phyloP scores from a whole-genome alignment of 2,113 vertebrate species.

The Anolis sagrei region DNA sequence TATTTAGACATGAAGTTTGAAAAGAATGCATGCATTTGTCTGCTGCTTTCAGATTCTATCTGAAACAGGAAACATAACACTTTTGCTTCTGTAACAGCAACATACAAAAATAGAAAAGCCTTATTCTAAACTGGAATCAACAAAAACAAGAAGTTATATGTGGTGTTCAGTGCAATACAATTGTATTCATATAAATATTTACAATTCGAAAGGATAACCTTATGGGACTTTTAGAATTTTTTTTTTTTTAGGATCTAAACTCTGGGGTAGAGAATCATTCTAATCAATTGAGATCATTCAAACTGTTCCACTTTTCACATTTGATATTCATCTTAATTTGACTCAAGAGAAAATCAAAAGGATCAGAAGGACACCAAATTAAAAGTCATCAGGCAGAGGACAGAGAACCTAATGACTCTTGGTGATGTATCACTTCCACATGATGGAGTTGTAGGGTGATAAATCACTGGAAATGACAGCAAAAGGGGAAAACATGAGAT shows the following conservation, averaged over 20 bases:
- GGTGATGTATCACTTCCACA: neutral
- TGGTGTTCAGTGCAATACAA: constrained; percentile 7
- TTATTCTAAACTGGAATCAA: neutral
- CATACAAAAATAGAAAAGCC: neutral
- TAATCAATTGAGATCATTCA: neutral
- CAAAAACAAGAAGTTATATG: neutral
- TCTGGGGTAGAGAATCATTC: neutral
- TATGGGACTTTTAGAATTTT: neutral
- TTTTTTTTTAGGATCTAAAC: neutral
- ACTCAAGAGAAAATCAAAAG: neutral
- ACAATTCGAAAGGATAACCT: neutral
- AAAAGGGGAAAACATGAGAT: neutral
- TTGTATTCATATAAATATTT: neutral
- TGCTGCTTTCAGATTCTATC: neutral
- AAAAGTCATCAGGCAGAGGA: neutral
- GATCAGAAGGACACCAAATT: no score
- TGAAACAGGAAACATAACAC: neutral
- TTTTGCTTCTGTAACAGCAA: neutral
- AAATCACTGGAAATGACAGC: neutral
- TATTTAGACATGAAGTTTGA: neutral
- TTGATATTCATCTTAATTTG: neutral
- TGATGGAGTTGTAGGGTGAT: neutral
- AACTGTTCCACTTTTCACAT: neutral
- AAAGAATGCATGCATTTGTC: neutral
- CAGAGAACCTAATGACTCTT: no score